Evolutionary conservation across 2,797 vertebrate species (phyloP).

Genomic region (Chloroceryle inda): DNA sequence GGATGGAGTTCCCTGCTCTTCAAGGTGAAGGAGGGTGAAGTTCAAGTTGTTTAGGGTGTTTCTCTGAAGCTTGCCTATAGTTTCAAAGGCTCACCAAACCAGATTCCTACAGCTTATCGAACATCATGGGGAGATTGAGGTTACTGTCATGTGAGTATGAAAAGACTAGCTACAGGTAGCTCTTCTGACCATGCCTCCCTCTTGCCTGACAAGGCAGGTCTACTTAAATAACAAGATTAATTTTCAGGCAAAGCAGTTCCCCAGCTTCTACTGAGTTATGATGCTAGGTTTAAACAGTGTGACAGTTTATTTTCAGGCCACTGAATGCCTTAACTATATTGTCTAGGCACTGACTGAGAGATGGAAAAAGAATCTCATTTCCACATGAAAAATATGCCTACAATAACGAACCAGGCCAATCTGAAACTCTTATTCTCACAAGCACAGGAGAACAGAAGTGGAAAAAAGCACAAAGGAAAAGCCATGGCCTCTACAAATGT

Average conservation of each 20-base stretch:
- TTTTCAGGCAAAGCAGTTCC: neutral
- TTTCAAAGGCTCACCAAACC: neutral
- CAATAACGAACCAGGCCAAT: neutral
- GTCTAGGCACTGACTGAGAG: neutral
- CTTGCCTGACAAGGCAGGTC: neutral
- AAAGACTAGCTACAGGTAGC: neutral
- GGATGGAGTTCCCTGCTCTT: neutral
- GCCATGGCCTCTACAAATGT: neutral
- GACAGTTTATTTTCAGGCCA: neutral
- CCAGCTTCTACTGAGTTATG: neutral
- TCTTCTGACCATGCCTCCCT: neutral
- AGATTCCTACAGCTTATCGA: neutral
- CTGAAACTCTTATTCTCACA: neutral
- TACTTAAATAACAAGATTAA: neutral
- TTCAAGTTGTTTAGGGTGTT: neutral
- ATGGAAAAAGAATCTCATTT: neutral
- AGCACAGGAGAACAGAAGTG: neutral
- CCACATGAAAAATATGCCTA: neutral
- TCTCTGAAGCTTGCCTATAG: neutral
- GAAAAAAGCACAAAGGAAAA: neutral
- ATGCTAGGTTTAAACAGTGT: neutral
- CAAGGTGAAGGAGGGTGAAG: neutral
- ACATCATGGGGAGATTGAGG: neutral
- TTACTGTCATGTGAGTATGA: neutral
- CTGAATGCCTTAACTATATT: neutral